These are phyloP conservation scores for Leuciscus idus DNA, from an alignment of 2,113 vertebrate genomes.

Conservation along the genomic window DNA sequence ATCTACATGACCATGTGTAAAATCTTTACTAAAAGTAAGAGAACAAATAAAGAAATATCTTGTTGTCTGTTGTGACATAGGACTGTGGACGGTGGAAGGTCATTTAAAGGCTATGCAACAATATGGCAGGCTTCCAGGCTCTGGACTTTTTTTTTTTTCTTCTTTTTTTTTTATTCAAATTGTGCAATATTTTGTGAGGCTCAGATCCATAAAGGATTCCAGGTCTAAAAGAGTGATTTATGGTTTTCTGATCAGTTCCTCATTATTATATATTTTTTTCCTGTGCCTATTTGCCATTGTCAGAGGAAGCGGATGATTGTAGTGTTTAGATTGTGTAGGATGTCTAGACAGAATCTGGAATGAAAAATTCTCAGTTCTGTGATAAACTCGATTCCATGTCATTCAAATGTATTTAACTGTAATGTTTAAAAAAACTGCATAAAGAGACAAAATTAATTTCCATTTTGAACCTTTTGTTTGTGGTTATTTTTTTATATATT, in stretches of 20 bases:
- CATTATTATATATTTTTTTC: constrained; percentile 21
- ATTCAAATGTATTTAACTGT: constrained; percentile 73
- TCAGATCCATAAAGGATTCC: constrained; percentile 17
- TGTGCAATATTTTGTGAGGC: constrained; percentile 49
- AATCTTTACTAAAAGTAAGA: background rate
- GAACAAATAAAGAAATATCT: background rate
- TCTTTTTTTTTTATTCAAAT: constrained; percentile 22
- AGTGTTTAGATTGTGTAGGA: constrained; percentile 58
- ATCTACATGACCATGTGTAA: background rate
- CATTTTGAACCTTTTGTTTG: constrained; percentile 46
- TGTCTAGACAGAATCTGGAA: constrained; percentile 38
- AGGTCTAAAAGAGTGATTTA: constrained; percentile 30
- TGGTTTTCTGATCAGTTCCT: constrained; percentile 44
- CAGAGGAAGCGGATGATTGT: constrained; percentile 62
- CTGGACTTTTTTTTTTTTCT: constrained; percentile 16
- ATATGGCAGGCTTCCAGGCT: constrained; percentile 26
- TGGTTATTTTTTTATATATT: constrained; percentile 4
- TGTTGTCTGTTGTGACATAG: background rate
- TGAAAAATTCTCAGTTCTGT: constrained; percentile 48
- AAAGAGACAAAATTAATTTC: constrained; percentile 55
- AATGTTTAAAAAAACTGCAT: constrained; percentile 63
- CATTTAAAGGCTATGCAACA: constrained; percentile 59
- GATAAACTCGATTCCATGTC: constrained; percentile 54
- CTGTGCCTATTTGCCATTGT: constrained; percentile 65
- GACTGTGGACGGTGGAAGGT: background rate